phyloP scores from a whole-genome alignment of 2,888 invertebrate species.

The Thymelicus lineola region DNA sequence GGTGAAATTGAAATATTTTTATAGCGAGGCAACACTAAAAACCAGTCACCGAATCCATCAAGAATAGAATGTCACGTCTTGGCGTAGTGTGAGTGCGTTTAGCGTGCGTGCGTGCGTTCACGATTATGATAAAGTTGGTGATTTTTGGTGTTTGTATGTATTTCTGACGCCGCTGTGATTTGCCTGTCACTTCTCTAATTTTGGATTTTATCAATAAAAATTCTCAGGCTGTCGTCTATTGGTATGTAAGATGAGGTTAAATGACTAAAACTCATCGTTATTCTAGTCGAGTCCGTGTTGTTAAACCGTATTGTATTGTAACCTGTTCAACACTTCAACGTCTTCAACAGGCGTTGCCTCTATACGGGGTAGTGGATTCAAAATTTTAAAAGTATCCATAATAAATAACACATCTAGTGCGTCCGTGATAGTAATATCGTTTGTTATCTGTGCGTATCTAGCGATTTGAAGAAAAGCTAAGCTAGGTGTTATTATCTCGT shows the following conservation, averaged over 20 bases:
- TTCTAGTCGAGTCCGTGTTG: slow-evolving; percentile 21
- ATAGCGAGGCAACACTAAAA: slow-evolving; percentile 55
- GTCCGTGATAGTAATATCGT: slow-evolving; percentile 42
- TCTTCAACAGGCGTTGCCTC: slow-evolving; percentile 80
- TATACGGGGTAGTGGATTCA: slow-evolving; percentile 50
- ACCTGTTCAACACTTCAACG: slow-evolving; percentile 72
- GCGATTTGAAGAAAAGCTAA: slow-evolving; percentile 62
- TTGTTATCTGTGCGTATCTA: slow-evolving; percentile 68
- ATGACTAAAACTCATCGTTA: slow-evolving; percentile 21
- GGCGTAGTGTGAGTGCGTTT: slow-evolving; percentile 69
- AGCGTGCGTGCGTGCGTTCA: slow-evolving; percentile 65
- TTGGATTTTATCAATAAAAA: slow-evolving; percentile 83
- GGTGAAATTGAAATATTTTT: slow-evolving; percentile 18
- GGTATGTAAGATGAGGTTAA: slow-evolving; percentile 64
- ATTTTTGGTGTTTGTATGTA: slow-evolving; percentile 78
- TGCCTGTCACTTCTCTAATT: slow-evolving; percentile 73
- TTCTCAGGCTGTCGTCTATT: slow-evolving; percentile 75
- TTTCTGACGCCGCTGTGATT: slow-evolving; percentile 79
- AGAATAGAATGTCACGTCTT: slow-evolving; percentile 67
- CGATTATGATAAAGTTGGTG: slow-evolving; percentile 61
- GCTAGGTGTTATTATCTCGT: slow-evolving; percentile 66
- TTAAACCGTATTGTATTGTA: slow-evolving; percentile 45
- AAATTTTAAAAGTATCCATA: neutral
- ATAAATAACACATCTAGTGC: slow-evolving; percentile 19
- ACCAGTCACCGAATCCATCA: slow-evolving; percentile 50